phyloP scores from a whole-genome alignment of 1,140 invertebrate genomes.

The Hypothenemus hampei region DNA sequence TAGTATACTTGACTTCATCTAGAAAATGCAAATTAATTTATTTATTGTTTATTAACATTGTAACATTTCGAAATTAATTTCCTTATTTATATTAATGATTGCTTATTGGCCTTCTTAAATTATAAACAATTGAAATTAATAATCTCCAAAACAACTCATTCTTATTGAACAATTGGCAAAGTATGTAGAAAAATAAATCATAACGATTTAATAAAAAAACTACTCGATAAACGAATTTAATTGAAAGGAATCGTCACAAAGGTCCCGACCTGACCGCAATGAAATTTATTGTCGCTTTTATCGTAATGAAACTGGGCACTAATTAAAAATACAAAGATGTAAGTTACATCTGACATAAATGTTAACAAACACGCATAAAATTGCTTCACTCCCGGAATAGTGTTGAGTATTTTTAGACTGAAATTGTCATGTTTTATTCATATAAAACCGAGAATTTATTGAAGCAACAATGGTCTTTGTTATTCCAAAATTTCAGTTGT shows the following conservation, averaged over 20 bases:
- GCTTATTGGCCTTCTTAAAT: too few relatives aligned
- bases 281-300: conserved; percentile 16
- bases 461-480: conserved; percentile 8
- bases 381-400: conserved; percentile 1
- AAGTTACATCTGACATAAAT: conserved; percentile 10
- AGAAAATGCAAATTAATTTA: too few relatives aligned
- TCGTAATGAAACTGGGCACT: conserved; percentile 12
- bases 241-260: conserved; percentile 15
- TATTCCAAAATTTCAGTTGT: background rate
- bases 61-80: too few relatives aligned
- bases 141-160: too few relatives aligned
- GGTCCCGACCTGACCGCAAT: conserved; percentile 12
- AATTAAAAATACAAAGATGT: conserved; percentile 16
- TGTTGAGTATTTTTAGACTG: conserved; percentile 10
- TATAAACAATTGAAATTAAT: too few relatives aligned
- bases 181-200: conserved; percentile 19
- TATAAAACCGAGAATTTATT: conserved; percentile 11
- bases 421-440: conserved; percentile 21
- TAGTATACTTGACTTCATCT: too few relatives aligned
- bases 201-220: conserved; percentile 15
- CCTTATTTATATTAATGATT: too few relatives aligned
- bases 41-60: too few relatives aligned
- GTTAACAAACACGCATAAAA: conserved; percentile 10
- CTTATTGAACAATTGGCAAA: too few relatives aligned
- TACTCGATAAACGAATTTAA: conserved; percentile 11